phyloP scores from a whole-genome alignment of 2,113 vertebrate genomes.

The Engystomops pustulosus region DNA sequence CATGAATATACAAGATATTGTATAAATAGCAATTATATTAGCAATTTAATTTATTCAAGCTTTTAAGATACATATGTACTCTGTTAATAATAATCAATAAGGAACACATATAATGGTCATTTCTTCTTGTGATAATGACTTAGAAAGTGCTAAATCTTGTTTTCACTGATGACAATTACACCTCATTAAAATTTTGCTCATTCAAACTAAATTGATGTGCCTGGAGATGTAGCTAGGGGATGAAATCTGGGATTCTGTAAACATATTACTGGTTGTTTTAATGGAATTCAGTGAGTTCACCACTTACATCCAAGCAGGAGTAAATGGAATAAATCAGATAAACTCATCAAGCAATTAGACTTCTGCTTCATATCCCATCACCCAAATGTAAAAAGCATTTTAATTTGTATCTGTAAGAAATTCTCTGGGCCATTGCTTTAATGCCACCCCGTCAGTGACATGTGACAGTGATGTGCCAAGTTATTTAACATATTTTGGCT shows the following conservation, averaged over 20 bases:
- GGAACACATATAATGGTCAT: neutral
- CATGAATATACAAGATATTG: too few relatives aligned
- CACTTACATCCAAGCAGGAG: neutral
- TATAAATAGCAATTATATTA: too few relatives aligned
- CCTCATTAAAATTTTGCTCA: neutral
- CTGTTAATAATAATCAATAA: neutral
- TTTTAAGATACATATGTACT: neutral
- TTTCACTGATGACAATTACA: neutral
- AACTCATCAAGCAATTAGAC: conserved; percentile 14
- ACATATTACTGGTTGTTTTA: neutral
- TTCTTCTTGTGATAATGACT: neutral
- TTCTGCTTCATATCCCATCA: neutral
- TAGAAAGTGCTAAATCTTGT: neutral
- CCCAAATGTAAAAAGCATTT: conserved; percentile 13
- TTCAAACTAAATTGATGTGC: neutral
- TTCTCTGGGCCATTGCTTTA: conserved; percentile 1
- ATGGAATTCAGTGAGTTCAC: neutral
- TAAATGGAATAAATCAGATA: conserved; percentile 4
- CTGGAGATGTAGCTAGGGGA: neutral
- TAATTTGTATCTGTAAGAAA: conserved; percentile 1
- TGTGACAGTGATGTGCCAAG: neutral
- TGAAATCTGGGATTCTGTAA: neutral
- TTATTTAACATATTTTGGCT: conserved; percentile 20
- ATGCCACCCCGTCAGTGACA: conserved; percentile 7
- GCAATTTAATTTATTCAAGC: too few relatives aligned